Percentiles rank a stretch among this genome's conserved stretches.
phyloP scores from a whole-genome alignment of 2,797 vertebrate species.

The Odontamblyopus lacepedii region DNA sequence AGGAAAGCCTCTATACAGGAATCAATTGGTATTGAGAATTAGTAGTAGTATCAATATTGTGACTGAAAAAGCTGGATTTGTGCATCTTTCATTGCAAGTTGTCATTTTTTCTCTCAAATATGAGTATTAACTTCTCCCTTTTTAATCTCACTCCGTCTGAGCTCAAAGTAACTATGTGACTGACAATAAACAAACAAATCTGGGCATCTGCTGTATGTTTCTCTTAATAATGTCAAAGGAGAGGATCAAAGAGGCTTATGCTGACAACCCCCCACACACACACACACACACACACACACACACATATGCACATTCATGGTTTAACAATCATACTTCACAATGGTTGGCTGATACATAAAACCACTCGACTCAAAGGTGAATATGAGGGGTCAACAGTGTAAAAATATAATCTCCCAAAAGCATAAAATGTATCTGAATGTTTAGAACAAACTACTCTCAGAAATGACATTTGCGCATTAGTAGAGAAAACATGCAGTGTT shows the following conservation, averaged over 20 bases:
- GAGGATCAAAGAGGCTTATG: constrained; percentile 65
- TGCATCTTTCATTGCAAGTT: neutral
- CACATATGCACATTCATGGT: constrained; percentile 15
- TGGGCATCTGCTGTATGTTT: constrained; percentile 43
- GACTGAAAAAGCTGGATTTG: neutral
- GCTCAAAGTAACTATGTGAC: constrained; percentile 35
- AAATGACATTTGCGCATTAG: neutral
- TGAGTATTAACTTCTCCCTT: constrained; percentile 25
- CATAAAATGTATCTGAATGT: neutral
- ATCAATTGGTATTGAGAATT: too few species aligned
- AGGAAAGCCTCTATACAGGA: too few species aligned
- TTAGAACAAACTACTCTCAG: neutral
- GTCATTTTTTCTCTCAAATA: neutral
- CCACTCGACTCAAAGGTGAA: constrained; percentile 22
- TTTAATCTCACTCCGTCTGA: constrained; percentile 42
- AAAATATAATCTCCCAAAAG: constrained; percentile 38
- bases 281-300: too few species aligned
- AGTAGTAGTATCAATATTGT: too few species aligned
- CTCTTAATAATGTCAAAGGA: constrained; percentile 59
- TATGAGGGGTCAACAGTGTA: constrained; percentile 22
- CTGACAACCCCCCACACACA: constrained; percentile 43
- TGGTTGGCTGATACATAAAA: constrained; percentile 34
- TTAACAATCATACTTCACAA: constrained; percentile 21
- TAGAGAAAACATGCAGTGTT: neutral
- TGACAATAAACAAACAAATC: constrained; percentile 33